Evolutionary conservation across 2,797 vertebrate genomes (phyloP).

Genomic region (Enteromius unitaeniatus): DNA sequence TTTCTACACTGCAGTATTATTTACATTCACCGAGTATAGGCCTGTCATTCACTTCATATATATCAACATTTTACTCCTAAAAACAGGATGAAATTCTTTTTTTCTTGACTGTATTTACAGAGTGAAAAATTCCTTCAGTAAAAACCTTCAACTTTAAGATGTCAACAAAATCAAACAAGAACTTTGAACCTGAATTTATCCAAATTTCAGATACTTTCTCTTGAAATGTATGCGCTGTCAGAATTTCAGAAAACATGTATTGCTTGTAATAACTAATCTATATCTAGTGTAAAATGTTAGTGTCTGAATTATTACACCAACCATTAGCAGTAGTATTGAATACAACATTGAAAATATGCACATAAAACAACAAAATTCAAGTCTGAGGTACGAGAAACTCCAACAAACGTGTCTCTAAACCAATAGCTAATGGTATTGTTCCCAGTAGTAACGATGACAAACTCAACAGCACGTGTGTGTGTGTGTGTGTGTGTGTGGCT

Average conservation of each 20-base stretch:
- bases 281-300: neutral
- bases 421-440: neutral
- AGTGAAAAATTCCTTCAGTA: neutral
- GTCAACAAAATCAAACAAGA: neutral
- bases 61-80: neutral
- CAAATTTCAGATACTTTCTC: neutral
- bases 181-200: neutral
- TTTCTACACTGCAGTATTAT: neutral
- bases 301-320: neutral
- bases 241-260: neutral
- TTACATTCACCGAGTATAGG: too few species aligned
- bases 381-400: neutral
- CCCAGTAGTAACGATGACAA: neutral
- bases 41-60: too few species aligned
- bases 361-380: neutral
- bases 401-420: neutral
- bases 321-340: neutral
- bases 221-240: neutral
- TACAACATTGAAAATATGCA: neutral
- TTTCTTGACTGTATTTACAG: neutral
- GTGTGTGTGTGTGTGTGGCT: neutral
- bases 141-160: neutral
- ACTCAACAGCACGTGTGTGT: neutral
- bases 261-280: neutral
- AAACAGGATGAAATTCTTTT: neutral